Conservation (phyloP, 2,888 invertebrate genomes). For the Tuberolachnus salignus region DNA sequence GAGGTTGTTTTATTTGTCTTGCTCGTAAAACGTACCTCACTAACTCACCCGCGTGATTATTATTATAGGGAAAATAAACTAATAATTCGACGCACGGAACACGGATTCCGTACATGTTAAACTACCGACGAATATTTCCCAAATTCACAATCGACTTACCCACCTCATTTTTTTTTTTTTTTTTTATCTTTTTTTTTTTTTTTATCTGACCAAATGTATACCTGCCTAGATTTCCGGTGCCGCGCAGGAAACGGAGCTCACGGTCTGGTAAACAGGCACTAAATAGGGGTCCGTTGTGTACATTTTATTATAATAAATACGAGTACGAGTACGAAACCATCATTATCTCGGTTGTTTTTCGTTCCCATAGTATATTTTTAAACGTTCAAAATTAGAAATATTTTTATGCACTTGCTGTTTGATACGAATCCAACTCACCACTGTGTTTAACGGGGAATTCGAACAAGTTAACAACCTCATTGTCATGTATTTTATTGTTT, state of each 20-base stretch:
- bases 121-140: too few relatives aligned
- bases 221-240: slow-evolving; percentile 18
- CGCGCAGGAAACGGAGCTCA: slow-evolving; percentile 47
- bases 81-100: too few relatives aligned
- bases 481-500: slow-evolving; percentile 14
- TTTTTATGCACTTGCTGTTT: background rate
- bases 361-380: slow-evolving; percentile 40
- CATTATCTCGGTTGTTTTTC: slow-evolving; percentile 13
- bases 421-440: slow-evolving; percentile 4
- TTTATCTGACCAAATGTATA: slow-evolving; percentile 30
- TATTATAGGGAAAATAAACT: too few relatives aligned
- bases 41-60: too few relatives aligned
- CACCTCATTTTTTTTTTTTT: background rate
- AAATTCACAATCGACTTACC: too few relatives aligned
- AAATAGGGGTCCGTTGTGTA: slow-evolving; percentile 22
- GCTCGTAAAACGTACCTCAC: too few relatives aligned
- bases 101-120: too few relatives aligned
- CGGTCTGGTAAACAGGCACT: slow-evolving; percentile 42
- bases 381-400: background rate
- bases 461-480: slow-evolving; percentile 14
- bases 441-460: slow-evolving; percentile 17
- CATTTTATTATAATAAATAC: slow-evolving; percentile 7
- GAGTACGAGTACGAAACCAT: background rate
- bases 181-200: background rate
- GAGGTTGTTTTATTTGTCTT: too few relatives aligned